Base-by-base conservation (phyloP, 2,888 invertebrate genomes). In the Brassicogethes aeneus region DNA sequence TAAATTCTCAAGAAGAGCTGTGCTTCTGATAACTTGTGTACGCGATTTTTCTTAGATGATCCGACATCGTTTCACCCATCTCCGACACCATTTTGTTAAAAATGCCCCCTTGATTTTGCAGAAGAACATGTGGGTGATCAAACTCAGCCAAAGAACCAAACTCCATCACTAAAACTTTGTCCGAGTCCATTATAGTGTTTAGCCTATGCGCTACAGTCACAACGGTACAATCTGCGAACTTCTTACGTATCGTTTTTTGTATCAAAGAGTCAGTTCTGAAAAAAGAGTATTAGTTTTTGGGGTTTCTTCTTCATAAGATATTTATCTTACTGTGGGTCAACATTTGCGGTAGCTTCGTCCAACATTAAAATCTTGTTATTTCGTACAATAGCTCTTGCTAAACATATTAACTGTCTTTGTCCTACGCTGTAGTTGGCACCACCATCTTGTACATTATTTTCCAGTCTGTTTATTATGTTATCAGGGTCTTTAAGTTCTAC, bases 151-250 rank as follows among this genome's bases (percentile, higher is more conserved):
- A 73, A 15, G 32, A 77, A 0, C 90, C 90, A 23, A 82, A 80
- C 59, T 87, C 84, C 76, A 90, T 79, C 3, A 88, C 87, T 48
- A 89, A 61, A 39, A 88, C 82, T 65, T 79, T 77, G 68, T 88
- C 85, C 0, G 84, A 85, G 66, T 90, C 88, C 82, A 90, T 88
- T 37, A 90, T 82, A 0, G 89, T 89, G 57, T 89, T 79, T 3
- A 91, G 72, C 34, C 89, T 74, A 66, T 90, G 89, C 16, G 89
- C 89, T 36, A 90, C 85, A 0, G 88, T 88, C 17, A 90, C 72
- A 29, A 89, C 87, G 1, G 87, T 87, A 61, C 86, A 88, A 12
- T 77, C 71, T 1, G 72, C 72, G 58, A 88, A 89, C 61, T 85
- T 85, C 36, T 70, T 71, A 45, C 85, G 70, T 43, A 89, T 87